These are phyloP conservation scores for Pachypanchax playfairii DNA, from an alignment of 2,113 vertebrate species.

Conservation along the genomic window DNA sequence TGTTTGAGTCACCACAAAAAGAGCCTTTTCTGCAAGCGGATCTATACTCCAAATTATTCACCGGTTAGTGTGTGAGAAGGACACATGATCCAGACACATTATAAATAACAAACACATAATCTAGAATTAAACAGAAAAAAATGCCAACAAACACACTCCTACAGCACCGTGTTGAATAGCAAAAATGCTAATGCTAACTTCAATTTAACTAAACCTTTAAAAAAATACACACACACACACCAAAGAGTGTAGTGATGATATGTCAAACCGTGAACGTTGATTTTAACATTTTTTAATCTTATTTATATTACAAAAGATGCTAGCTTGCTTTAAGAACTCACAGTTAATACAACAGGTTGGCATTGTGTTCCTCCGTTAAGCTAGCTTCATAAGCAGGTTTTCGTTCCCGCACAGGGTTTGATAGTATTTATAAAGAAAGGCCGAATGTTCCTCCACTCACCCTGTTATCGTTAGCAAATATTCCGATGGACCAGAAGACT, in stretches of 20 bases:
- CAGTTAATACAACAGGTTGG: conserved; percentile 64
- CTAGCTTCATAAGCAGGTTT: neutral
- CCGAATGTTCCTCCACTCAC: neutral
- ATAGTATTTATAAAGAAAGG: neutral
- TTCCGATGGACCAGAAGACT: neutral
- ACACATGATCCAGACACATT: neutral
- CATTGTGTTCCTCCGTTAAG: conserved; percentile 20
- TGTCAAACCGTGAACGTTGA: neutral
- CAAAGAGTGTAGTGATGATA: neutral
- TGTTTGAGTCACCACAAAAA: too few relatives aligned
- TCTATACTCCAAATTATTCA: too few relatives aligned
- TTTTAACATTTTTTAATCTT: neutral
- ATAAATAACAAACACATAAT: neutral
- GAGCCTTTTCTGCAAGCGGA: too few relatives aligned
- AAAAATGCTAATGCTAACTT: conserved; percentile 47
- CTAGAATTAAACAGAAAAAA: neutral
- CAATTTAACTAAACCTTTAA: neutral
- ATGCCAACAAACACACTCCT: conserved; percentile 17
- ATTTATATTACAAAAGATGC: neutral
- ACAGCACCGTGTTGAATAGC: conserved; percentile 23
- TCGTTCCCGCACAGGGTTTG: neutral
- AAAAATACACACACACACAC: neutral
- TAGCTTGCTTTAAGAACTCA: neutral
- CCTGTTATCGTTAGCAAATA: neutral
- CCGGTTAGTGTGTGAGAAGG: neutral